Base-by-base conservation (phyloP, 1,140 invertebrate genomes). In the Brachionus asplanchnoidis region DNA sequence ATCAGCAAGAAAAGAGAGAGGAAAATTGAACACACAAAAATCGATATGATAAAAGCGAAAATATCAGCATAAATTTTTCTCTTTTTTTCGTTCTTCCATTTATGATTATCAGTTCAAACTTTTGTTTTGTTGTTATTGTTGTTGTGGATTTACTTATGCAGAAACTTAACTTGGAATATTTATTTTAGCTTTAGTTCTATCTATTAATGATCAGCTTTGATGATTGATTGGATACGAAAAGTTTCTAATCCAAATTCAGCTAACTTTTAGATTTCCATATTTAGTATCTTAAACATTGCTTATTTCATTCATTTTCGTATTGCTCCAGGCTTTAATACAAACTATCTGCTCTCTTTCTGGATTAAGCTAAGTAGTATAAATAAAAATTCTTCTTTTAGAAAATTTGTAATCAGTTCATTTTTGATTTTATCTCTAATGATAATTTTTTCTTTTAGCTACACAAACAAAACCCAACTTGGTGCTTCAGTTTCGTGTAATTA, bases 151-250 rank as follows among this genome's bases (percentile, higher is more conserved):
- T 36, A 36, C 32, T 70, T 70, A 70, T 70, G 66, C 26, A 60
- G 53, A 60, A 60, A 60, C 6, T 60, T 60, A 8, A 26, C 8
- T 60, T 20, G 53, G 9, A 60, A 60, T 23, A 60, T 60, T 60
- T 60, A 14, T 50, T 46, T 6, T 73, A 7, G 17, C 32, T 73
- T 42, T 44, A 9, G 17, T 73, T 77, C 20, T 77, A 42, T 50
- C 32, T 26, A 14, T 9, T 77, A 77, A 77, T 50, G 73, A 77
- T 77, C 73, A 50, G 44, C 73, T 50, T 77, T 77, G 23, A 53
- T 77, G 73, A 77, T 77, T 77, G 73, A 77, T 77, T 77, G 73
- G 73, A 77, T 77, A 77, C 17, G 42, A 77, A 75, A 23, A 42
- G 17, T 42, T 42, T 75, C 40, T 75, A 42, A 40, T 68, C n/a